Percentiles rank a stretch among this genome's conserved stretches.
These are phyloP conservation scores for Lycia hirtaria DNA, from an alignment of 2,888 invertebrate genomes.

Conservation along the genomic window DNA sequence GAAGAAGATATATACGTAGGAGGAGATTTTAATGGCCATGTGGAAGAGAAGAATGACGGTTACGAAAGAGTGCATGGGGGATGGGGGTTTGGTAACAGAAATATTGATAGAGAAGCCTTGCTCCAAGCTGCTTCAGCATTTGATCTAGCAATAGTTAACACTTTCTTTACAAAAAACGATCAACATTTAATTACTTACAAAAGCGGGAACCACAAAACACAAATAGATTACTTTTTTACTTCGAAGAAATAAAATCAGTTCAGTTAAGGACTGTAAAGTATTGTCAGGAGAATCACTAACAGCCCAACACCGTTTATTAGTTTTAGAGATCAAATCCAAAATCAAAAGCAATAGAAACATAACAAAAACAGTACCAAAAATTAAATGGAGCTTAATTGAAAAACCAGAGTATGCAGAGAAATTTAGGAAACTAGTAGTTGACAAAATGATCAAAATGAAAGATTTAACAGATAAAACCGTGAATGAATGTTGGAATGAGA, in stretches of 20 bases:
- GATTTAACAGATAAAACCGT: not conserved
- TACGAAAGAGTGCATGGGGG: not conserved
- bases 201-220: not conserved
- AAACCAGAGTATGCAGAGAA: not conserved
- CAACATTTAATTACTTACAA: not conserved
- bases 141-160: no score
- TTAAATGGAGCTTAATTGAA: not conserved
- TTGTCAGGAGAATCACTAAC: not conserved
- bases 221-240: not conserved
- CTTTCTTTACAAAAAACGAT: not conserved
- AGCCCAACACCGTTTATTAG: not conserved
- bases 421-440: not conserved
- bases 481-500: not conserved
- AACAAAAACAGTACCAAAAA: not conserved
- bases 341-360: not conserved
- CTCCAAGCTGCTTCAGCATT: no score
- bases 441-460: not conserved
- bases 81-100: not conserved
- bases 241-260: not conserved
- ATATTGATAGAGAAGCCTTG: no score
- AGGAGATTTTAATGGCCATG: not conserved
- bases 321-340: not conserved
- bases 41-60: not conserved
- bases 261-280: no score
- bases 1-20: not conserved